phyloP scores from a whole-genome alignment of 2,888 invertebrate genomes.

The Cryptosula pallasiana region DNA sequence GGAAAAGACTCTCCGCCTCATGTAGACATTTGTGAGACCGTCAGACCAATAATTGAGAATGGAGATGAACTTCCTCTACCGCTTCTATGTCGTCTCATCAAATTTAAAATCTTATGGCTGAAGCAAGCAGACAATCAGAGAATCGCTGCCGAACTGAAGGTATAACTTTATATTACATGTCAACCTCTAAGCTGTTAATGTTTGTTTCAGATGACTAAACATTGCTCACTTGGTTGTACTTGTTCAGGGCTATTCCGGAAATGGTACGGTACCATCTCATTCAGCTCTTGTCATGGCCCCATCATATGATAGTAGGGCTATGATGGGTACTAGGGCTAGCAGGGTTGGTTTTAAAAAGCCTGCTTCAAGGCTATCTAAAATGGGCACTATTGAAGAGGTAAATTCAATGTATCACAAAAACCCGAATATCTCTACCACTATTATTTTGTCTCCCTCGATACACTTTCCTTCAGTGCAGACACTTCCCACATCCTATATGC shows the following conservation, averaged over 20 bases:
- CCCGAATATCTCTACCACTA: too few relatives aligned
- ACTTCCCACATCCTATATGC: too few relatives aligned
- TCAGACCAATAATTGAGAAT: constrained; percentile 45
- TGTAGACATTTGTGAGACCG: constrained; percentile 49
- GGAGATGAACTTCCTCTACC: constrained; percentile 47
- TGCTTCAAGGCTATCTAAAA: not conserved
- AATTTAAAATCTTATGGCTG: constrained; percentile 44
- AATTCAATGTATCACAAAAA: too few relatives aligned
- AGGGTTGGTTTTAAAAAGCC: not conserved
- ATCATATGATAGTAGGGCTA: not conserved
- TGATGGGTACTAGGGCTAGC: not conserved
- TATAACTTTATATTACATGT: too few relatives aligned
- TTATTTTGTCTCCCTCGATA: too few relatives aligned
- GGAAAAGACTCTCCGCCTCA: constrained; percentile 44
- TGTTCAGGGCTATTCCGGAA: too few relatives aligned
- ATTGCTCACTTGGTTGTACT: too few relatives aligned
- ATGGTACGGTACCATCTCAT: too few relatives aligned
- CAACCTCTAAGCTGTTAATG: too few relatives aligned
- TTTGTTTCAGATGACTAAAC: too few relatives aligned
- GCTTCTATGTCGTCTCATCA: constrained; percentile 48
- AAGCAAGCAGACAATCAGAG: constrained; percentile 45
- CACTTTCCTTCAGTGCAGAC: too few relatives aligned
- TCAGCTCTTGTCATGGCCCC: too few relatives aligned
- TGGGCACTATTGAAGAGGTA: constrained; percentile 15
- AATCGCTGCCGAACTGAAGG: constrained; percentile 44